Evolutionary conservation across 2,113 vertebrate species (phyloP).

Genomic region (Acanthisitta chloris): DNA sequence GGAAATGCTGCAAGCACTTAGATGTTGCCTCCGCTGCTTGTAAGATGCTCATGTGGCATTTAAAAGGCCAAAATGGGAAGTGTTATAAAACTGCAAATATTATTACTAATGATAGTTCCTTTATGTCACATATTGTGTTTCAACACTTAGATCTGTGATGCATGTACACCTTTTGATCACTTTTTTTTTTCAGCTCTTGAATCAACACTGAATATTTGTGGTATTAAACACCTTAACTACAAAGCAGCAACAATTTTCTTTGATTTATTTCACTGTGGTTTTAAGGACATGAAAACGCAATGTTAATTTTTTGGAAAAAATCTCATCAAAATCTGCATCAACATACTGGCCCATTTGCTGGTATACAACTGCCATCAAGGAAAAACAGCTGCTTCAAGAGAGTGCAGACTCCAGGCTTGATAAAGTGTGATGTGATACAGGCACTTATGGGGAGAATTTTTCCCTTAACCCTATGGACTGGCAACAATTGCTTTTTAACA

Average conservation of each 20-base stretch:
- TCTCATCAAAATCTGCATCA: neutral
- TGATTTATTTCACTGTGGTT: neutral
- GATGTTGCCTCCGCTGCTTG: neutral
- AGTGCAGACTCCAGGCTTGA: neutral
- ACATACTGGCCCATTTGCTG: neutral
- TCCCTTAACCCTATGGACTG: neutral
- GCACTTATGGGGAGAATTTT: neutral
- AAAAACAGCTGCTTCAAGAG: neutral
- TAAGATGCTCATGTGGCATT: neutral
- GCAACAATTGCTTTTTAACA: neutral
- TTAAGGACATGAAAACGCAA: neutral
- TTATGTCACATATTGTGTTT: neutral
- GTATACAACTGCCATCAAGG: neutral
- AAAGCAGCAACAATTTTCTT: neutral
- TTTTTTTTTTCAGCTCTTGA: neutral
- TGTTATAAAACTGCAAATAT: neutral
- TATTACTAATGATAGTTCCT: neutral
- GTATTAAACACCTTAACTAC: neutral
- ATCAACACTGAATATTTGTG: neutral
- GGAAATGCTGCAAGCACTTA: neutral
- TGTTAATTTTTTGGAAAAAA: neutral
- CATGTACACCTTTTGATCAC: neutral
- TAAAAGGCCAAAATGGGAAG: neutral
- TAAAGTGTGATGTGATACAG: neutral
- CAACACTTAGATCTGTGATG: neutral